phyloP scores from a whole-genome alignment of 1,140 invertebrate species.

The Xylocopa sonorina region DNA sequence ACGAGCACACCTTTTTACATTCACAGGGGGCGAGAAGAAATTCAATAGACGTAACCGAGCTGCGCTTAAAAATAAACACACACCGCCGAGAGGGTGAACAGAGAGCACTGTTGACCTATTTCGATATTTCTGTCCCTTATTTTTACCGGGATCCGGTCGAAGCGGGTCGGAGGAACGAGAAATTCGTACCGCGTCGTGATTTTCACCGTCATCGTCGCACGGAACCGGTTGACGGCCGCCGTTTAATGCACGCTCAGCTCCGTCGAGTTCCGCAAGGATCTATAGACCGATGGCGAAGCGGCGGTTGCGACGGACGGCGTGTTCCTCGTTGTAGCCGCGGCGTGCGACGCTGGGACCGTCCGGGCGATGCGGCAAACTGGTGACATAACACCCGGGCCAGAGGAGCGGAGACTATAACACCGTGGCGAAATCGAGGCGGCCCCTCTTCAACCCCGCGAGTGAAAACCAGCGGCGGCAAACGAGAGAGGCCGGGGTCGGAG shows the following conservation, averaged over 20 bases:
- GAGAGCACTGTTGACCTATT: conserved; percentile 18
- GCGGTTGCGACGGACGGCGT: not conserved
- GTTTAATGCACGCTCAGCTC: too few relatives aligned
- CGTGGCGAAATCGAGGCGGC: conserved; percentile 43
- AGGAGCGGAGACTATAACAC: conserved; percentile 43
- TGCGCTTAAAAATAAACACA: conserved; percentile 27
- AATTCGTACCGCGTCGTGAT: conserved; percentile 74
- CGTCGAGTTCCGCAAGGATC: not conserved
- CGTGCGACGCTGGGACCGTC: conserved; percentile 1
- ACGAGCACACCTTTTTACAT: not conserved
- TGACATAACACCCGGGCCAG: conserved; percentile 66
- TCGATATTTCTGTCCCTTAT: too few relatives aligned
- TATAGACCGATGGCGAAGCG: not conserved
- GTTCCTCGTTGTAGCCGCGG: not conserved
- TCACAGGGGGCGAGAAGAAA: not conserved
- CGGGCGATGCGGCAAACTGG: conserved; percentile 44
- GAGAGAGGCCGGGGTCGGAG: conserved; percentile 57
- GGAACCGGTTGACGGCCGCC: too few relatives aligned
- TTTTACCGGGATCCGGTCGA: not conserved
- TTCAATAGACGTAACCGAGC: too few relatives aligned
- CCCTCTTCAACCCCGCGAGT: conserved; percentile 54
- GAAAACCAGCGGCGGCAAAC: conserved; percentile 60
- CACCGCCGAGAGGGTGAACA: not conserved
- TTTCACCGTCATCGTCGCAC: conserved; percentile 76
- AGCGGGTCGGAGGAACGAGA: not conserved